Percentiles rank a stretch among this genome's conserved stretches.
These are phyloP conservation scores for Apodemia hepburni DNA, from an alignment of 2,888 invertebrate genomes.

Conservation along the genomic window DNA sequence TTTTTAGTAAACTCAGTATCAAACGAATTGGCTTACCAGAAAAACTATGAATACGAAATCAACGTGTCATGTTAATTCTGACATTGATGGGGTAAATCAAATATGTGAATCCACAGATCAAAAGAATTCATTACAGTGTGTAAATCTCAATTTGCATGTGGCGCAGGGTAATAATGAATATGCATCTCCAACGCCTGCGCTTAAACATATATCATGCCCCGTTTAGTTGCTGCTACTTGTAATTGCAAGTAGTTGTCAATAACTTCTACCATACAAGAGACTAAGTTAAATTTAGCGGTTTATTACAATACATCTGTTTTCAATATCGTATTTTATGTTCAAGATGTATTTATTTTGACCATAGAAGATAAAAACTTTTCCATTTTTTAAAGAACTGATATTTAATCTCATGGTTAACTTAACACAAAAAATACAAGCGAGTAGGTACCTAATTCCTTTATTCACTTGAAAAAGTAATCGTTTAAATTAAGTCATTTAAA, in stretches of 20 bases:
- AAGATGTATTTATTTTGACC: too few relatives aligned
- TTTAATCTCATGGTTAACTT: too few relatives aligned
- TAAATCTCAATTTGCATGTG: slow-evolving; percentile 79
- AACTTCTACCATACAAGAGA: too few relatives aligned
- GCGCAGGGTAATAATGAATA: slow-evolving; percentile 72
- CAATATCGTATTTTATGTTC: too few relatives aligned
- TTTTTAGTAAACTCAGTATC: neutral
- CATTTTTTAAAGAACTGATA: too few relatives aligned
- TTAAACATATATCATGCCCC: slow-evolving; percentile 62
- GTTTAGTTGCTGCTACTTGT: slow-evolving; percentile 39
- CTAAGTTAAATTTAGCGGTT: too few relatives aligned
- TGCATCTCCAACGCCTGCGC: slow-evolving; percentile 68
- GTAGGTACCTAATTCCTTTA: too few relatives aligned
- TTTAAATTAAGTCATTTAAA: too few relatives aligned
- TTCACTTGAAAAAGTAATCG: too few relatives aligned
- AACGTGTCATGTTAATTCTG: slow-evolving; percentile 65
- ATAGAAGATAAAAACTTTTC: too few relatives aligned
- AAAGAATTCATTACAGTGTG: slow-evolving; percentile 81
- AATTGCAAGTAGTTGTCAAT: slow-evolving; percentile 3
- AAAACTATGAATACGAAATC: slow-evolving; percentile 76
- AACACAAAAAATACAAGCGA: too few relatives aligned
- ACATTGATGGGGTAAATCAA: slow-evolving; percentile 78
- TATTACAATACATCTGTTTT: too few relatives aligned
- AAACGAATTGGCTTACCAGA: slow-evolving; percentile 21
- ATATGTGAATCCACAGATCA: slow-evolving; percentile 79